Conservation (phyloP, 2,113 vertebrate genomes). For the Gymnocephalus cernua region DNA sequence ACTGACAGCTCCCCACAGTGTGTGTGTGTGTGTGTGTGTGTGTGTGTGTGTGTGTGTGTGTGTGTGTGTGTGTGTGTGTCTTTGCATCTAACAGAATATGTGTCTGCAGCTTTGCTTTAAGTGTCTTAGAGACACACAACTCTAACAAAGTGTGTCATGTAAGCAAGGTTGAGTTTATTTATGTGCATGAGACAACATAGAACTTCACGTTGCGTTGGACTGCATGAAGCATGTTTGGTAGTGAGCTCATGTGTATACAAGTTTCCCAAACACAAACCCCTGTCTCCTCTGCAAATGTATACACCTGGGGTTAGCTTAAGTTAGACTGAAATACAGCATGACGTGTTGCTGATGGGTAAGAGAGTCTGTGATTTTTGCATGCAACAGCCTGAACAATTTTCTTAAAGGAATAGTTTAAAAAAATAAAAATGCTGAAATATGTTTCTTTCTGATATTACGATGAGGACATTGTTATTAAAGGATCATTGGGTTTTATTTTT, state of each 20-base stretch:
- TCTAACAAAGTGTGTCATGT: constrained; percentile 35
- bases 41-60: constrained; percentile 28
- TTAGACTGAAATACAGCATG: not conserved
- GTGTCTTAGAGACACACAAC: constrained; percentile 13
- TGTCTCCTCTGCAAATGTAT: constrained; percentile 19
- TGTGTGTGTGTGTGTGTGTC: constrained; percentile 28
- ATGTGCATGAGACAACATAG: constrained; percentile 21
- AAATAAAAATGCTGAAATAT: not conserved
- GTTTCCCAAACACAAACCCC: constrained; percentile 54
- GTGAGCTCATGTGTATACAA: constrained; percentile 53
- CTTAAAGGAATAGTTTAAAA: not conserved
- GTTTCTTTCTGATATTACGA: not conserved
- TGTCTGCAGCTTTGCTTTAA: constrained; percentile 7
- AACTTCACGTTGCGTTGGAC: constrained; percentile 12
- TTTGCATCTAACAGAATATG: constrained; percentile 13
- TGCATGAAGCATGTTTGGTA: constrained; percentile 21
- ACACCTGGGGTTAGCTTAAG: constrained; percentile 11
- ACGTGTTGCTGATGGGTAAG: constrained; percentile 11
- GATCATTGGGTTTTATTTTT: no score
- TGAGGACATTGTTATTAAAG: not conserved
- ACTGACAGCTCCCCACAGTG: constrained; percentile 64
- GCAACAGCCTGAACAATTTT: not conserved
- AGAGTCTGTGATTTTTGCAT: not conserved
- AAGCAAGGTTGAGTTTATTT: constrained; percentile 55
- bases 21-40: constrained; percentile 31